A percentile compares a stretch with the other conserved stretches of the same genome.
Evolutionary conservation across 2,797 vertebrate species (phyloP).

Genomic region (Anisognathus igniventris): DNA sequence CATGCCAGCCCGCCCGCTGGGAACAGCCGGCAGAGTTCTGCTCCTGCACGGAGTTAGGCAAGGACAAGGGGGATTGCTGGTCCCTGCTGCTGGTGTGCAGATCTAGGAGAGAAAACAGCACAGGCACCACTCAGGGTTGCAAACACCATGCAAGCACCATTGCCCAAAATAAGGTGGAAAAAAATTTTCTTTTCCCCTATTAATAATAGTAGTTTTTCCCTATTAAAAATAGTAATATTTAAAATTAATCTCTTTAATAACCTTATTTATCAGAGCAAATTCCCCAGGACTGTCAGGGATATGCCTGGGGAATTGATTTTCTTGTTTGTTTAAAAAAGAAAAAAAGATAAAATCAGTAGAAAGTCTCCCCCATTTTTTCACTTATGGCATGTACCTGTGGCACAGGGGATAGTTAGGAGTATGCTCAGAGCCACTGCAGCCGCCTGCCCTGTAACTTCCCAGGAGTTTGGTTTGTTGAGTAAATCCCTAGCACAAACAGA

Average conservation of each 20-base stretch:
- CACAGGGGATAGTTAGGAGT: background rate
- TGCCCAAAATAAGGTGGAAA: background rate
- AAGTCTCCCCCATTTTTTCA: background rate
- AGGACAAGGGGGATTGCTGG: background rate
- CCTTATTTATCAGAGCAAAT: background rate
- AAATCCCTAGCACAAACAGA: background rate
- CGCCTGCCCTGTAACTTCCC: background rate
- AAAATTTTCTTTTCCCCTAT: background rate
- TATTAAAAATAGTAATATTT: background rate
- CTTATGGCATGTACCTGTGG: background rate
- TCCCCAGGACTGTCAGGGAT: background rate
- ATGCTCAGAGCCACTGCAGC: background rate
- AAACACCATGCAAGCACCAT: background rate
- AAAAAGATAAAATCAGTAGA: background rate
- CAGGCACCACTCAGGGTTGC: background rate
- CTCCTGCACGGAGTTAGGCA: background rate
- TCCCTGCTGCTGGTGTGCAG: background rate
- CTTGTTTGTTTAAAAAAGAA: background rate
- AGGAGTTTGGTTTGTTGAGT: background rate
- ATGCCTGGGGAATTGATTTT: background rate
- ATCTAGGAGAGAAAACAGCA: conserved; percentile 2
- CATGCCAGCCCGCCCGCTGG: background rate
- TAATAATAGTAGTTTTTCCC: background rate
- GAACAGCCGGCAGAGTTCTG: accelerated
- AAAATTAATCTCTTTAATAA: background rate